A percentile compares a stretch with the other conserved stretches of the same genome.
phyloP scores from a whole-genome alignment of 2,888 invertebrate species.

The Eristalinus aeneus region DNA sequence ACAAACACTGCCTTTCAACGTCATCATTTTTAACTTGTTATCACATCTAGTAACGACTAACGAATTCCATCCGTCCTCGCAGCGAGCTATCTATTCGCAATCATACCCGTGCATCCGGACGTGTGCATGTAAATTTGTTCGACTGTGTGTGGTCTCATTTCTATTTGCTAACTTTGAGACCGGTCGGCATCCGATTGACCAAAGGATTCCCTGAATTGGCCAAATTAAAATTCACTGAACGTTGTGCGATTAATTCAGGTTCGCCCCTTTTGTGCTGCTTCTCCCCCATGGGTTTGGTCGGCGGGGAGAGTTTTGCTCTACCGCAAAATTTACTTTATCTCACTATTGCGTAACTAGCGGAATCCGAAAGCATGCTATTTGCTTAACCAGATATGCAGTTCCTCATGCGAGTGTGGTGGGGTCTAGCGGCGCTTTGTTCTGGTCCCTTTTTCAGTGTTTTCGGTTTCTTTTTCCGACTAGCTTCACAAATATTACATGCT shows the following conservation, averaged over 20 bases:
- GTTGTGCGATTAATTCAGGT: conserved; percentile 12
- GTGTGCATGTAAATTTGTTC: neutral
- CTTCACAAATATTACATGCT: conserved; percentile 38
- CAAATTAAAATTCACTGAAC: conserved; percentile 56
- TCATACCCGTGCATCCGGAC: neutral
- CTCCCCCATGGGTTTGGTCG: neutral
- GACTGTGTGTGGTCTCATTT: neutral
- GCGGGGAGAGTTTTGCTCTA: neutral
- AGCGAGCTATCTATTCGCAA: conserved; percentile 9
- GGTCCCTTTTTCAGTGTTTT: neutral
- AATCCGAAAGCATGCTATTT: conserved; percentile 24
- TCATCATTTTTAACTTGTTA: neutral
- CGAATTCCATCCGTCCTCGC: conserved; percentile 21
- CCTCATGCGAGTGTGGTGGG: conserved; percentile 29
- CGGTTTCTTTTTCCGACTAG: conserved; percentile 9
- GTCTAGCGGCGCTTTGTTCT: conserved; percentile 19
- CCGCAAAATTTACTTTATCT: conserved; percentile 41
- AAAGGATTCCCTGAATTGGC: conserved; percentile 59
- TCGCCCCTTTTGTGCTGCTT: neutral
- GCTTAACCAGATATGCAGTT: conserved; percentile 8
- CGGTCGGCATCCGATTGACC: conserved; percentile 57
- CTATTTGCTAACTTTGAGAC: neutral
- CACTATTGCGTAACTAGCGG: conserved; percentile 30
- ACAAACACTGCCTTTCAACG: neutral
- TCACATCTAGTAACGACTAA: neutral